Conservation (phyloP, 1,140 invertebrate genomes). For the Pectinophora gossypiella region DNA sequence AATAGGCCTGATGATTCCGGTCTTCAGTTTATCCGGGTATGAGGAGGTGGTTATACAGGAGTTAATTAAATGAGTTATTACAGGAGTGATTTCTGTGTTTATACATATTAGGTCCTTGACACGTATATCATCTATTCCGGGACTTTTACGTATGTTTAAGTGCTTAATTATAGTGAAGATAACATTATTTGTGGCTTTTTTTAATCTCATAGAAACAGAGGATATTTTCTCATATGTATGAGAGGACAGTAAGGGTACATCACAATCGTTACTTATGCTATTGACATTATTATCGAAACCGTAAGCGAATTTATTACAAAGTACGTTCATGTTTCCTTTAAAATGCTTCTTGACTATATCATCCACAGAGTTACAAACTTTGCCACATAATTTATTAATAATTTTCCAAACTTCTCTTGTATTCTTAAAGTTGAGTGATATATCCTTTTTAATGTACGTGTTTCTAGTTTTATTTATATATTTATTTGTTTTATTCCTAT, state of each 20-base stretch:
- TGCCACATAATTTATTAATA: constrained; percentile 3
- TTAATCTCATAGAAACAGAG: neutral
- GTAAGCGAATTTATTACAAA: constrained; percentile 1
- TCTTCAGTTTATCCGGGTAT: constrained; percentile 2
- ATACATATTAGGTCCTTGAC: neutral
- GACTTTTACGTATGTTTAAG: constrained; percentile 2
- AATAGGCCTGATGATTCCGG: too few relatives aligned
- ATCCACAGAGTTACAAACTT: constrained; percentile 2
- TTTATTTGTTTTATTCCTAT: constrained; percentile 2
- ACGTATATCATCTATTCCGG: constrained; percentile 1
- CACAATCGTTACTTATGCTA: neutral
- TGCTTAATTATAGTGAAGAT: constrained; percentile 4
- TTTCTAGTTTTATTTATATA: constrained; percentile 5
- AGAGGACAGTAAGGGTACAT: neutral
- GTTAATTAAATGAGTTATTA: constrained; percentile 4
- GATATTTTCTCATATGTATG: neutral
- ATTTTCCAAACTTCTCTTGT: neutral
- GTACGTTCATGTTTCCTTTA: neutral
- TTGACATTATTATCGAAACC: constrained; percentile 1
- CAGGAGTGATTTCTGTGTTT: neutral
- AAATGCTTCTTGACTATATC: neutral
- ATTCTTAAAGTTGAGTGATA: neutral
- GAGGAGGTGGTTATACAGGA: neutral
- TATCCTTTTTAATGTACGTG: neutral
- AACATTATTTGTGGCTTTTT: neutral